Evolutionary conservation across 2,888 invertebrate genomes (phyloP), one percentile per base, ranked within the genome.

Genomic region (Drosophila robusta): DNA sequence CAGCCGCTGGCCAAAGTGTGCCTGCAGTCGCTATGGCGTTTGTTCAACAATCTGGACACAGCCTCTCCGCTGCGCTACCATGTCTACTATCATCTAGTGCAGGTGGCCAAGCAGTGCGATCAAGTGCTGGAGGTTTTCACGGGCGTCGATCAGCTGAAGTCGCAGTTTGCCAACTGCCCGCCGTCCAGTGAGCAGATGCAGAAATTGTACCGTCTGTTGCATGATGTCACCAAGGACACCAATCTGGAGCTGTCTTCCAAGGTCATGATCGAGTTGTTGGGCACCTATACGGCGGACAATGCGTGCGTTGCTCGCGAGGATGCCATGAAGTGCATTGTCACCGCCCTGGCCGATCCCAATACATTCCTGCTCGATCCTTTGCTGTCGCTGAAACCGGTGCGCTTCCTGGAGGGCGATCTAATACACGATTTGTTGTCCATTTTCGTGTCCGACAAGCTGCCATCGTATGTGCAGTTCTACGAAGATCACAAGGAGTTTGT

Each of bases 281-380:
- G 98, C 24, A 99, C 99, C 0, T 99, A 99, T 92, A 98, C 98
- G 24, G 96, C 98, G 69, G 98, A 98, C 90, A 99, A 99, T 93
- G 99, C 99, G 0, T 97, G 97, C 2, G 97, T 98, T 75, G 99
- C 99, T 0, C 94, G 98, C 76, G 98, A 98, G 91, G 99, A 99
- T 93, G 99, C 99, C 2, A 97, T 97, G 90, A 95, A 97, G 89
- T 99, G 99, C 92, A 99, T 99, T 89, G 96, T 97, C 14, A 97
- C 99, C 2, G 98, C 98, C 18, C 93, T 99, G 61, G 98, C 97
- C 7, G 99, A 99, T 93, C 98, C 99, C 12, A 97, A 96, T 90
- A 97, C 98, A 78, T 99, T 98, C 93, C 94, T 99, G 16, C 93
- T 99, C 89, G 99, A 99, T 93, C 99, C 99, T 34, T 93, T 99